Base-by-base conservation (phyloP, 2,888 invertebrate genomes). In the Tethea ocularis region DNA sequence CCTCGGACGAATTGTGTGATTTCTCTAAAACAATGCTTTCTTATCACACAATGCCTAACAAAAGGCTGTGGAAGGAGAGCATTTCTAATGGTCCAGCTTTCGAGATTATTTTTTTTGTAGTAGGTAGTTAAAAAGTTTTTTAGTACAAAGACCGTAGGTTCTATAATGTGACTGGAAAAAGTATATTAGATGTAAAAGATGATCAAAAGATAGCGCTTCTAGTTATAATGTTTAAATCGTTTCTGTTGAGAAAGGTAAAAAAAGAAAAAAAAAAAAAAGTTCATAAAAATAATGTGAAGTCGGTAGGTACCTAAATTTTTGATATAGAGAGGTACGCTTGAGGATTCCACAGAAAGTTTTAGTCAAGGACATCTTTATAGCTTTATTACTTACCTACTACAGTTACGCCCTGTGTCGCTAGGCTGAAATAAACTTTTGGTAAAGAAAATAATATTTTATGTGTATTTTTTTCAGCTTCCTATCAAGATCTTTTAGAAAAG, bases 271-370 rank as follows among this genome's bases (percentile, higher is more conserved):
- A n/a, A n/a, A n/a, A n/a, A n/a, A 61, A 67, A 63, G 65, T 68
- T 63, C 63, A 60, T 67, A 71, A 75, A 66, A 77, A 73, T 70
- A 73, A 62, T 72, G 59, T 53, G 61, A 62, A 74, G 67, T 74
- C 72, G 63, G 75, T 75, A n/a, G n/a, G n/a, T n/a, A n/a, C n/a
- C n/a, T n/a, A 78, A 74, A 77, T 77, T 75, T 79, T 79, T 77
- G 67, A 79, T 77, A 74, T 75, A 78, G 66, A 59, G 60, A 68
- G 73, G 68, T 68, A 61, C 64, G 58, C 60, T 68, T 68, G 64
- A 70, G 61, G 67, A 73, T 74, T 68, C 74, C 63, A 57, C 69
- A 73, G 68, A 78, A 81, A 80, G 70, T 81, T 80, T 78, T 65
- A 71, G 73, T 75, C 77, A 78, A 72, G 74, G 77, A 61, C 60